A percentile compares a stretch with the other conserved stretches of the same genome.
Conservation (phyloP, 2,113 vertebrate genomes). For the human region DNA sequence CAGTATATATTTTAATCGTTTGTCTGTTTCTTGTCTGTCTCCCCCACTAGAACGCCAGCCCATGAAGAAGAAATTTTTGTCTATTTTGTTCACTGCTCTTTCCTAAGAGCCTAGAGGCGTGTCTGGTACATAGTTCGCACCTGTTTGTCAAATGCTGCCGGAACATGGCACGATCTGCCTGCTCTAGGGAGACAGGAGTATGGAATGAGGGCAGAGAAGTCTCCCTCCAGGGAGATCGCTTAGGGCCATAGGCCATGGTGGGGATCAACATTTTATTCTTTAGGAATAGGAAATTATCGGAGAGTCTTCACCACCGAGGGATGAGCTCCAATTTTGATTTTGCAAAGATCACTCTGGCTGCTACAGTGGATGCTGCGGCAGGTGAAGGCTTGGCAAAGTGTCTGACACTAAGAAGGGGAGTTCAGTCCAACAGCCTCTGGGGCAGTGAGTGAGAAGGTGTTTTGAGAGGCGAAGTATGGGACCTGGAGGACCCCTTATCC, state of each 20-base stretch:
- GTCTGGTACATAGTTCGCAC: background rate
- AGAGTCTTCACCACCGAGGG: background rate
- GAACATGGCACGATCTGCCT: rapidly evolving
- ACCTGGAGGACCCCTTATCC: background rate
- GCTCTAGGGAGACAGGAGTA: background rate
- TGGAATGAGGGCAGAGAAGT: background rate
- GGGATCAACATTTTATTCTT: background rate
- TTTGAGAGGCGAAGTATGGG: background rate
- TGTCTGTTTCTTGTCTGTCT: background rate
- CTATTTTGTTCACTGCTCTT: background rate
- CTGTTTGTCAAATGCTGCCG: background rate
- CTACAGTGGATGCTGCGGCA: rapidly evolving
- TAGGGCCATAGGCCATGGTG: rapidly evolving
- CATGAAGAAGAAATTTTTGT: background rate
- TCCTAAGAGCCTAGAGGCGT: background rate
- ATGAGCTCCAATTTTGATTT: background rate
- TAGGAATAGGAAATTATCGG: background rate
- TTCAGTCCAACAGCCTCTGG: background rate
- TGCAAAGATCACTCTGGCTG: background rate
- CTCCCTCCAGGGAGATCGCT: rapidly evolving
- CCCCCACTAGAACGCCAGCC: background rate
- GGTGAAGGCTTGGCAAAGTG: background rate
- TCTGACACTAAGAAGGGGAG: background rate
- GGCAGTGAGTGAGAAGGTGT: background rate
- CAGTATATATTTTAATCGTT: background rate